Conservation (phyloP, 2,888 invertebrate species). For the Lumbricus terrestris region DNA sequence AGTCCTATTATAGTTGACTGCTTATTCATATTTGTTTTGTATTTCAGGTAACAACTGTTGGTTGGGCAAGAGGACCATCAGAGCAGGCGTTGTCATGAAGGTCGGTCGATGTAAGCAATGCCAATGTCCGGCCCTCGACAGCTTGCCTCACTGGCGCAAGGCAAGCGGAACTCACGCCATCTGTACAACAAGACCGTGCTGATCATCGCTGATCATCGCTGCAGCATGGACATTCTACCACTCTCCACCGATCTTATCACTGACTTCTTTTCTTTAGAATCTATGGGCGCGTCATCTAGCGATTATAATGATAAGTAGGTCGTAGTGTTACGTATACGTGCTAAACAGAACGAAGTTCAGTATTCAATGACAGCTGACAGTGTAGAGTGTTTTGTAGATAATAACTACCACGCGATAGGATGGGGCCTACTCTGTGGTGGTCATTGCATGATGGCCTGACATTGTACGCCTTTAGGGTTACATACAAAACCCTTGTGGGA, state of each 20-base stretch:
- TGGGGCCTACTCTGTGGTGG: too few species aligned
- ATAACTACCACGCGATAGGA: background rate
- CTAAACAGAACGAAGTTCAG: too few species aligned
- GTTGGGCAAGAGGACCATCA: background rate
- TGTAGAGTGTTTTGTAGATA: too few species aligned
- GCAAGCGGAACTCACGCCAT: background rate
- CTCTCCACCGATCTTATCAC: background rate
- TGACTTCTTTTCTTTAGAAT: background rate
- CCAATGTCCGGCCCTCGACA: background rate
- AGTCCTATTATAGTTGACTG: too few species aligned
- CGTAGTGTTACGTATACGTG: too few species aligned
- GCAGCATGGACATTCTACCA: background rate
- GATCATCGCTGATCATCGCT: background rate
- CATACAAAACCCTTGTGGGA: too few species aligned
- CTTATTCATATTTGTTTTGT: too few species aligned
- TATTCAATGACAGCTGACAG: background rate
- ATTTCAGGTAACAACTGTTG: background rate
- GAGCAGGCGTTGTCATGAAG: background rate
- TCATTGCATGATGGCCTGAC: background rate
- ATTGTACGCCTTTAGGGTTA: background rate
- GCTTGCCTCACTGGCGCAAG: conserved; percentile 5
- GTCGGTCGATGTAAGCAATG: conserved; percentile 7
- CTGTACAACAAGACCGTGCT: background rate
- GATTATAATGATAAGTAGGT: background rate
- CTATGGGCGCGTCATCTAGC: background rate